These are phyloP conservation scores for Pyrocoelia pectoralis DNA, from an alignment of 2,888 invertebrate genomes.

Conservation along the genomic window DNA sequence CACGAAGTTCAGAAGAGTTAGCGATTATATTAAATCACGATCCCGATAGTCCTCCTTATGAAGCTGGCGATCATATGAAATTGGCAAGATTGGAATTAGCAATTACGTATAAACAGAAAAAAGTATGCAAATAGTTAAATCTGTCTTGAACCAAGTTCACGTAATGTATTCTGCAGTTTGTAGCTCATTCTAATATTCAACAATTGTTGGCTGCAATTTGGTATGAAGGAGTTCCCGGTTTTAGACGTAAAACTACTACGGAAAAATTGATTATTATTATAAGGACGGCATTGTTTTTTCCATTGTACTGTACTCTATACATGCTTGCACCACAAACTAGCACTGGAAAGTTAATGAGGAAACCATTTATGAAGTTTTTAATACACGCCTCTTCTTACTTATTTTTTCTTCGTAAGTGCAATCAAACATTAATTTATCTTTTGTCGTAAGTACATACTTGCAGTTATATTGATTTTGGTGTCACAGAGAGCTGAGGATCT, in stretches of 20 bases:
- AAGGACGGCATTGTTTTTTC: slow-evolving; percentile 83
- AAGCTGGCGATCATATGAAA: slow-evolving; percentile 84
- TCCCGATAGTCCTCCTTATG: slow-evolving; percentile 73
- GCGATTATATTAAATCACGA: slow-evolving; percentile 94
- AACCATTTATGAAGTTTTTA: slow-evolving; percentile 97
- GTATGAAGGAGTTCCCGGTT: slow-evolving; percentile 96
- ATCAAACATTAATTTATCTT: neutral
- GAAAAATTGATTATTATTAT: slow-evolving; percentile 74
- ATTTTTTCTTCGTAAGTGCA: slow-evolving; percentile 92
- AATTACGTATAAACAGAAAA: slow-evolving; percentile 94
- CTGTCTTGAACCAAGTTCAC: neutral
- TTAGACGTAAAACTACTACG: slow-evolving; percentile 79
- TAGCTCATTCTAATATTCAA: slow-evolving; percentile 95
- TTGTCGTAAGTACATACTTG: too few species aligned
- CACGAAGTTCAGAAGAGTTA: slow-evolving; percentile 90
- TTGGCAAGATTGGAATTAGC: slow-evolving; percentile 88
- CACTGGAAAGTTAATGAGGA: slow-evolving; percentile 84
- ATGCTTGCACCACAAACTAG: slow-evolving; percentile 84
- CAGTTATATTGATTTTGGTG: slow-evolving; percentile 91
- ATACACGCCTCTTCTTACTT: slow-evolving; percentile 94
- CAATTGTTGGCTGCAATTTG: slow-evolving; percentile 90
- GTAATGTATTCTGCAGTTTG: slow-evolving; percentile 70
- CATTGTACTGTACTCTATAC: slow-evolving; percentile 85
- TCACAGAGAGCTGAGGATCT: slow-evolving; percentile 89
- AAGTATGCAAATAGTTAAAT: slow-evolving; percentile 64